phyloP scores from a whole-genome alignment of 2,888 invertebrate genomes.

The Euzetes globulus region DNA sequence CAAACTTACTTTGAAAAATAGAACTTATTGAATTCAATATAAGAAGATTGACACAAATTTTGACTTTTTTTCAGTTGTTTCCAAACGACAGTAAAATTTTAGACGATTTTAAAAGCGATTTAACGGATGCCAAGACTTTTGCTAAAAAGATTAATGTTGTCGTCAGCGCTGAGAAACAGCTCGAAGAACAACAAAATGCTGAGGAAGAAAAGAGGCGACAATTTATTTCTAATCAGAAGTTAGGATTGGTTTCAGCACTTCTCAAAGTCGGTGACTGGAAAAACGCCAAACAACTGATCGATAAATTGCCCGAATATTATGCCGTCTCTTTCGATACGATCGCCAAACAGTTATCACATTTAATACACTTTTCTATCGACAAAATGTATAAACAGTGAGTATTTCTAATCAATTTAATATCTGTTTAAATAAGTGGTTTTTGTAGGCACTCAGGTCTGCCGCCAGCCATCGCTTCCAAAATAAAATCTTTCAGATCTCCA shows the following conservation, averaged over 20 bases:
- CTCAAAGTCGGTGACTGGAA: conserved; percentile 83
- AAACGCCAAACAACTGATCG: conserved; percentile 68
- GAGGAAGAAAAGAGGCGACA: conserved; percentile 25
- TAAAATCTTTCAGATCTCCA: conserved; percentile 39
- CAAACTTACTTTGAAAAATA: no score
- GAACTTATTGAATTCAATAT: neutral
- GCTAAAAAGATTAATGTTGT: conserved; percentile 69
- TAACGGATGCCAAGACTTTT: conserved; percentile 74
- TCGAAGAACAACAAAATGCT: conserved; percentile 41
- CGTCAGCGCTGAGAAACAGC: conserved; percentile 52
- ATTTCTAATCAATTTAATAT: no score
- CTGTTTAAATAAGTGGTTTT: no score
- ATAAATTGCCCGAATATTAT: conserved; percentile 71
- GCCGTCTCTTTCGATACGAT: conserved; percentile 69
- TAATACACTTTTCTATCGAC: conserved; percentile 76
- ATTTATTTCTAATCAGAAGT: conserved; percentile 73
- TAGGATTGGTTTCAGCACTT: conserved; percentile 81
- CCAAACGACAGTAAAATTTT: conserved; percentile 75
- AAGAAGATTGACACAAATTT: no score
- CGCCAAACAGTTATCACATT: conserved; percentile 65
- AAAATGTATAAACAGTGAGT: conserved; percentile 71
- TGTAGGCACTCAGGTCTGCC: conserved; percentile 68
- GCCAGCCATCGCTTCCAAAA: conserved; percentile 45
- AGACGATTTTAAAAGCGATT: conserved; percentile 70
- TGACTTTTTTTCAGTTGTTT: conserved; percentile 51